Conservation (phyloP, 2,888 invertebrate species). For the Lepidocyrtinus sp. region DNA sequence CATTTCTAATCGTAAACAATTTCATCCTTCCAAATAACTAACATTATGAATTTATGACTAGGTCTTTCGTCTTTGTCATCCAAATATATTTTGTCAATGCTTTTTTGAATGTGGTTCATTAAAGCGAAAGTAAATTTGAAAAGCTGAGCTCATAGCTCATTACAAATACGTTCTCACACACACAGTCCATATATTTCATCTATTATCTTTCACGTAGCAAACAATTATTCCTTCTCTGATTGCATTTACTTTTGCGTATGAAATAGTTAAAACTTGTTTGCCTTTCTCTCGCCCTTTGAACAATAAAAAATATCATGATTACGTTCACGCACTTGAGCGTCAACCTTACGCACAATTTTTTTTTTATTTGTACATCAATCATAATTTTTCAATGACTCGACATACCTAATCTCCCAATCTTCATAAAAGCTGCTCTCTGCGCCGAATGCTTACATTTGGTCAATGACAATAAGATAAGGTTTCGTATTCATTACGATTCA, state of each 20-base stretch:
- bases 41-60: no score
- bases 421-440: background rate
- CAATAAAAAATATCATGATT: no score
- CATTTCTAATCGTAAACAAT: background rate
- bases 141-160: no score
- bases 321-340: constrained; percentile 11
- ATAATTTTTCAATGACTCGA: constrained; percentile 1
- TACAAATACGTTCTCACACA: no score
- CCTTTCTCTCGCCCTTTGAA: background rate
- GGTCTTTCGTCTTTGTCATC: background rate
- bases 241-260: no score
- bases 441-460: no score
- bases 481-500: background rate
- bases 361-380: background rate
- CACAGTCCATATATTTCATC: no score
- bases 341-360: constrained; percentile 2
- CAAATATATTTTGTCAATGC: background rate
- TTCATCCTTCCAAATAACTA: no score
- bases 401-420: no score
- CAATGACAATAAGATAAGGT: constrained; percentile 6
- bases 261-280: constrained; percentile 9
- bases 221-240: no score
- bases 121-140: background rate
- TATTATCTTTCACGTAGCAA: no score
- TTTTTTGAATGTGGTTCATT: background rate